Base-by-base conservation (phyloP, 2,888 invertebrate genomes). In the Idaea straminata region DNA sequence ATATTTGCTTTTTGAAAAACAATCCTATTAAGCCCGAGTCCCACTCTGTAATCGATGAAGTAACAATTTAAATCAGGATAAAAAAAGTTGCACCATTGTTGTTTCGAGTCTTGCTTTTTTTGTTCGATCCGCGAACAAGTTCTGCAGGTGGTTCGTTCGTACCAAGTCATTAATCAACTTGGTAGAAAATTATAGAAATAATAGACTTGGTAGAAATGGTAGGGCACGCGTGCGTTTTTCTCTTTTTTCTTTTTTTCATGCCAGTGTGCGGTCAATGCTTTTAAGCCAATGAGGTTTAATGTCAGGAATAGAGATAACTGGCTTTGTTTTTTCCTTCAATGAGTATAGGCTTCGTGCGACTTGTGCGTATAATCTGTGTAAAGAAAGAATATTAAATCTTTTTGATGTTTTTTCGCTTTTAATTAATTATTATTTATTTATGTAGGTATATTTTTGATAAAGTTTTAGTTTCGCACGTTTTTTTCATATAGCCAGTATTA, bases 21-120 rank as follows among this genome's bases (percentile, higher is more conserved):
- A 36, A 1, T 36, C 5, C 6, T 10, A 38, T 5, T 38, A 5
- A 13, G 6, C 47, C 47, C 10, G 47, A 10, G 13, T 47, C 13
- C 47, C 4, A 7, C 47, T 47, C 47, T 47, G 47, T 13, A 74
- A 79, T 76, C 69, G 77, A 80, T 87, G 81, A 81, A 67, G 82
- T 82, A 87, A 87, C 80, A 77, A 82, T 80, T 79, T 72, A 76
- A 75, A 84, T 85, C 83, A 80, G 79, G 84, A 83, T 84, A 69
- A 80, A 79, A 78, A 79, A 76, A 16, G 25, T 83, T 87, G 79
- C 87, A 74, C 79, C 85, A 87, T 84, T 85, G 80, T 74, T 69
- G 75, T 76, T 70, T 72, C 67, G 75, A 74, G 78, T 75, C 77
- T 74, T 78, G 80, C 80, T 80, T 47, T 81, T 81, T 77, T 70